Base-by-base conservation (phyloP, 2,113 vertebrate genomes). In the Zosterops hypoxanthus region DNA sequence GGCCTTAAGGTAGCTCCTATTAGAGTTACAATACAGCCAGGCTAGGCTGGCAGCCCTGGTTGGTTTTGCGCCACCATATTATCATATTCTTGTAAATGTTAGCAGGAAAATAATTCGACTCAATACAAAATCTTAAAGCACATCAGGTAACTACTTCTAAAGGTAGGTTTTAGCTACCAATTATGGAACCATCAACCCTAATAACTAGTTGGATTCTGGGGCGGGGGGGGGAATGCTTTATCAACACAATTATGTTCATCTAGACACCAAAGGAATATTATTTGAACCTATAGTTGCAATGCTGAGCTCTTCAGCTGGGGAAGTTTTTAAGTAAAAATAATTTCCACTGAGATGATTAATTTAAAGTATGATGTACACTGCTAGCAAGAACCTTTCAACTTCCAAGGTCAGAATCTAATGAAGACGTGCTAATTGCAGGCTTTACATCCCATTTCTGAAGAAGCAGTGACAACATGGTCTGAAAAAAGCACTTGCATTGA, bases 331-430 rank as follows among this genome's bases (percentile, higher is more conserved):
- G 29, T 29, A 61, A 28, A 72, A 72, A 22, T 46, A 11, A 34
- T 49, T 82, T 69, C 42, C 12, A 5, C 34, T 10, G 23, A 69
- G 22, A 65, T 42, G 39, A 66, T 71, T n/a, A 5, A n/a, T 69
- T 80, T 65, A 31, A 86, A 34, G 20, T 56, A 22, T 3, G 55
- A 53, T 46, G 24, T 9, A 1, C 11, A 17, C 28, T 41, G 20
- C 17, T 16, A 59, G 11, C 31, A 71, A 75, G 56, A 83, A 61
- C 28, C 50, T 69, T 82, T 64, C 72, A 50, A n/a, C 25, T 87
- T 72, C 39, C 75, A 95, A 95, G 82, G 82, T 91, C 84, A 86
- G 31, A 66, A 82, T 52, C 59, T 55, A 63, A 59, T 13, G 26
- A 68, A 69, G 87, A 65, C 10, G 3, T 25, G 11, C 34, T 90